Evolutionary conservation across 2,797 vertebrate genomes (phyloP), one percentile per base, ranked within the genome.

Genomic region (Muscicapa comitata): DNA sequence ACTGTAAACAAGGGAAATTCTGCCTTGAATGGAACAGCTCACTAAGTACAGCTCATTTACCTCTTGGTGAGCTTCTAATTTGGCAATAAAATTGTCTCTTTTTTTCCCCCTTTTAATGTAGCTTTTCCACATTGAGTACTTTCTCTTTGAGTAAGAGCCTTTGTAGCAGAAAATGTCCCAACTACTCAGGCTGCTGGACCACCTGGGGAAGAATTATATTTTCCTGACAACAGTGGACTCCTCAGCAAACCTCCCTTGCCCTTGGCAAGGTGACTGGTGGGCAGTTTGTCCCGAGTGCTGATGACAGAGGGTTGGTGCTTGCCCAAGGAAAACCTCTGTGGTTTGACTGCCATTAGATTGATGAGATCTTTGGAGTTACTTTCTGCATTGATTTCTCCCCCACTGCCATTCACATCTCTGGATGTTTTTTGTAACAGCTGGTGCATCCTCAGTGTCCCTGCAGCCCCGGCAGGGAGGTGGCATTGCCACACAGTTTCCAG

Each of bases 11-110:
- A 89, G 63, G 89, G 70, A 94, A 90, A 53, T 29, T 76, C 68
- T 88, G 79, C 89, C 85, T 91, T 91, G 70, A 90, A 75, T 37
- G 29, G 73, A 93, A 73, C 37, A 93, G 93, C 85, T 96, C 81
- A 35, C 75, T 24, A 53, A 82, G 54, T 82, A 45, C 25, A 70
- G 47, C 51, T 88, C 11, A 7, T 55, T 84, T 93, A 70, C 58
- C 67, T 87, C 79, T 86, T 0, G 0, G 78, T 83, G 75, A 84
- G 87, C 82, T 63, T 83, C 31, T 74, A 53, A 94, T 88, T 92
- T 82, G 91, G 87, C 94, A 97, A 93, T 96, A 96, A 96, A 90
- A 63, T 38, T 72, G 58, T 51, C 43, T 8, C 7, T 6, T 37
- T 77, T 23, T 61, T 25, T 6, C 1, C 26, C 26, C 33, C 25